Base-by-base conservation (phyloP, 2,113 vertebrate species). In the Mirza zaza region DNA sequence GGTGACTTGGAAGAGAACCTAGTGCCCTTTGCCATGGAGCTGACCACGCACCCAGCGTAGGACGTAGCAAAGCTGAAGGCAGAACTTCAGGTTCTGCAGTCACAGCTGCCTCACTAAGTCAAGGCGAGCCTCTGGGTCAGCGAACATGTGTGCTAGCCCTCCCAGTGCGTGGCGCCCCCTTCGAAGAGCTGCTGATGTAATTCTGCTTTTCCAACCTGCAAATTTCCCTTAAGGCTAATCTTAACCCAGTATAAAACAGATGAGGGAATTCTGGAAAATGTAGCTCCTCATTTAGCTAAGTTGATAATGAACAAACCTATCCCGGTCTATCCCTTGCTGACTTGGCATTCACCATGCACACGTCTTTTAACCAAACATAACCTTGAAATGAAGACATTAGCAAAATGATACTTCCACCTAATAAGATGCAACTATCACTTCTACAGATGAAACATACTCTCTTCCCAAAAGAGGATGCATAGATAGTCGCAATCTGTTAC, bases 31-130 rank as follows among this genome's bases (percentile, higher is more conserved):
- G n/a, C 39, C 15, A 1, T 0, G 8, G 15, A 67, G 42, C 48
- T 34, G n/a, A 61, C 12, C 9, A 1, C 7, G 2, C 25, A 6
- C 10, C 21, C 76, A 9, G 14, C 3, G 0, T 6, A 29, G 29
- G 57, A n/a, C 50, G 29, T 29, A 11, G 48, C 0, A 6, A n/a
- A 15, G 23, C 32, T 15, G 21, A 90, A 39, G 67, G 52, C 48
- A 25, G 83, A 48, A 6, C 15, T 15, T 50, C 6, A 13, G 13
- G 67, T n/a, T 39, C 17, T 17, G 0, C 18, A 4, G 3, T 17
- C 50, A 39, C 7, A 63, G 42, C 67, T 17, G 1, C 17, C 18
- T 50, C 23, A 27, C 23, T 27, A 18, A 27, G 39, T 21, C 42
- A n/a, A 81, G 68, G 48, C 36, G 48, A 71, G 75, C 29, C 18